Evolutionary conservation across 2,888 invertebrate genomes (phyloP), one percentile per base, ranked within the genome.

Genomic region (Bugula neritina): DNA sequence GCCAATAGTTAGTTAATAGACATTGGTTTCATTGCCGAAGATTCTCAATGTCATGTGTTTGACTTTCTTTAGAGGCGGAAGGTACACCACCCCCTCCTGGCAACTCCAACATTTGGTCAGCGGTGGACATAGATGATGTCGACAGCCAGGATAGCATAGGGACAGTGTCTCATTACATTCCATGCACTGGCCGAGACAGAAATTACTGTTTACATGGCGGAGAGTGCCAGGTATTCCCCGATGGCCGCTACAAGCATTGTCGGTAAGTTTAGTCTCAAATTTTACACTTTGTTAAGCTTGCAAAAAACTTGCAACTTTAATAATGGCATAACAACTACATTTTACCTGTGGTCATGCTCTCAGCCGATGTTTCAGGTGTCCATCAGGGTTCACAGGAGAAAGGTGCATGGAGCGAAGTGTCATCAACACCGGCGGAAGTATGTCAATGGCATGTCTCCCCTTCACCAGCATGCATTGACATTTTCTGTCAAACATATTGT

Each of bases 381-480:
- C 52, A 25, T 2, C 70, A 52, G 70, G 70, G 1, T 70, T 54
- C 43, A 52, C 35, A n/a, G 70, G 70, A 25, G n/a, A 35, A 54
- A 70, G 70, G 52, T 70, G 70, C 43, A 70, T 70, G 70, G 70
- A 63, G 31, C 27, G 63, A 5, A 34, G 63, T n/a, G 63, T 25
- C 17, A 10, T 25, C 31, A 31, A 13, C 13, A 63, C 5, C 31
- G 5, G 31, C 10, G 25, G 63, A 63, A 63, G 63, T 63, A 63
- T 34, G 63, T 63, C 31, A 63, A 10, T 25, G 17, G 63, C 63
- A 63, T 63, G 63, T 43, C 43, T 10, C 17, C 43, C 43, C 17
- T 5, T 5, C 43, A 43, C 43, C 5, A 43, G 43, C 43, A 43
- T 43, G 43, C 43, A 43, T 43, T 43, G 17, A 10, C 5, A 43